Evolutionary conservation across 2,888 invertebrate species (phyloP), one percentile per base, ranked within the genome.

Genomic region (Tachystola acroxantha): DNA sequence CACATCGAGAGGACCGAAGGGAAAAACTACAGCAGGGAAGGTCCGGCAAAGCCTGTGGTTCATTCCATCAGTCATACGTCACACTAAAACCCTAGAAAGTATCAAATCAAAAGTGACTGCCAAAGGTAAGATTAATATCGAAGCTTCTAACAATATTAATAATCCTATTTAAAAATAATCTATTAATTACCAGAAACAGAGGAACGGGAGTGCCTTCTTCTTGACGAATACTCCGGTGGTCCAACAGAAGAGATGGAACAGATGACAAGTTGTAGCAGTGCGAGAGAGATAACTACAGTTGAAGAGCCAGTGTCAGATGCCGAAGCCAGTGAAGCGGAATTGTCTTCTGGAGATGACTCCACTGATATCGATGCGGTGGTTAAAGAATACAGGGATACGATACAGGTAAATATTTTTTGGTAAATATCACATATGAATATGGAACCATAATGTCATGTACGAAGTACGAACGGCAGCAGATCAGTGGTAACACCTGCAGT

Each of bases 311-410:
- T 54, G 0, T 86, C 85, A 4, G 86, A 87, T 10, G 64, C 59
- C 0, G 82, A 82, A 42, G 90, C 85, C 11, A 89, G 89, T 46
- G 88, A 89, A 27, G 86, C 79, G n/a, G 91, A 91, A n/a, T 46
- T 82, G 13, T 78, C 84, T 2, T 86, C 86, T 1, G 86, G 85
- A 13, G 91, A 91, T 44, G 92, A 91, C 45, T 92, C 92, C 1
- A 93, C 93, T 1, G 94, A 94, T 55, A 93, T 94, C 36, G 94
- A 94, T 63, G 92, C 92, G 1, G 92, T 92, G 10, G 93, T 94
- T 0, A 92, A 93, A 57, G 93, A 93, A 60, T 94, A 93, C 57
- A 89, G 90, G 41, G 93, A 93, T 57, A 89, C 90, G 51, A 88
- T 93, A 45, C 91, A 92, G 75, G 93, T 91, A 66, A 26, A 1